Evolutionary conservation across 2,888 invertebrate genomes (phyloP).

Genomic region (Graphium colonna): DNA sequence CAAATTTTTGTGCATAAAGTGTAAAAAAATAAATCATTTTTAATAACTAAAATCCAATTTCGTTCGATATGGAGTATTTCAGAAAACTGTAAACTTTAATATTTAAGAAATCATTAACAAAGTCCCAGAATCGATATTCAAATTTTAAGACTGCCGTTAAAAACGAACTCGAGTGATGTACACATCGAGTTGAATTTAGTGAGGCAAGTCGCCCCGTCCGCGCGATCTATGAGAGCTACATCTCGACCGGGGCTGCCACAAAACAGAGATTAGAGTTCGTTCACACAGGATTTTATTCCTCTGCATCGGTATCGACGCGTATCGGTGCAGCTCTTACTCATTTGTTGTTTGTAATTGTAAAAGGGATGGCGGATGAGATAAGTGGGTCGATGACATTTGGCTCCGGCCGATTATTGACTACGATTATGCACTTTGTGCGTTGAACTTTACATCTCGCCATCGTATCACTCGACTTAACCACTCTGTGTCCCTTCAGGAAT

Average conservation of each 20-base stretch:
- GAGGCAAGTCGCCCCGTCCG: slow-evolving; percentile 3
- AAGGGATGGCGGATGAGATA: slow-evolving; percentile 81
- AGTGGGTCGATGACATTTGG: slow-evolving; percentile 78
- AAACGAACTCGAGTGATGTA: too few relatives aligned
- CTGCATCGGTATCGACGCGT: slow-evolving; percentile 69
- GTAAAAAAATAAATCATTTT: too few relatives aligned
- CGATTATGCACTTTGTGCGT: slow-evolving; percentile 79
- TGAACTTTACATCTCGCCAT: slow-evolving; percentile 73
- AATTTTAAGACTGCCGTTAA: too few relatives aligned
- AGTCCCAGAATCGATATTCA: too few relatives aligned
- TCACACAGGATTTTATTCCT: slow-evolving; percentile 80
- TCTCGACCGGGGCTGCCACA: slow-evolving; percentile 68
- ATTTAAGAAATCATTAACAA: too few relatives aligned
- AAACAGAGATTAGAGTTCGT: slow-evolving; percentile 79
- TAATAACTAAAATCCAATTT: too few relatives aligned
- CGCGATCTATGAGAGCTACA: slow-evolving; percentile 56
- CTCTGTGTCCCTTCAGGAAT: neutral
- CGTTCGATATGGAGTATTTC: too few relatives aligned
- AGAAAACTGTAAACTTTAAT: too few relatives aligned
- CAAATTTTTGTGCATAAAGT: too few relatives aligned
- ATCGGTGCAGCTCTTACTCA: slow-evolving; percentile 77
- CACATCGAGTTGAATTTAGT: too few relatives aligned
- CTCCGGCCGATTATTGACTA: slow-evolving; percentile 70
- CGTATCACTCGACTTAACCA: slow-evolving; percentile 41
- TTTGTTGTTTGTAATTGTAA: slow-evolving; percentile 80